Base-by-base conservation (phyloP, 2,113 vertebrate species). In the Varanus salvator region DNA sequence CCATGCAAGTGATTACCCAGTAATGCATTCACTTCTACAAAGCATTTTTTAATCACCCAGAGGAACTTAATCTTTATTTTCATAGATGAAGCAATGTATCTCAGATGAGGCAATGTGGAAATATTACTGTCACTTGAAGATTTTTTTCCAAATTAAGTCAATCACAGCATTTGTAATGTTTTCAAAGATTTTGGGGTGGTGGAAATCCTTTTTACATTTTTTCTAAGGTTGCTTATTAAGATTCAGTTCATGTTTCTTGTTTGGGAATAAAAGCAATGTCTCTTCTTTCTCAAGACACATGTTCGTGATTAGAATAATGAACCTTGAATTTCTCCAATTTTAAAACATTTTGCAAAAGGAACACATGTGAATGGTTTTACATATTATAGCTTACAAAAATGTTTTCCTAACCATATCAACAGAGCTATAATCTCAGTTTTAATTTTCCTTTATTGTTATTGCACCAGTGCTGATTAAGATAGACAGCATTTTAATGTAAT, bases 381-480 rank as follows among this genome's bases (percentile, higher is more conserved):
- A 54, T 48, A 66, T 85, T 52, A 48, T 54, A 90, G 48, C 6
- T 27, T 80, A 88, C 31, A 34, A 60, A 81, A 90, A 68, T 85
- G 27, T 48, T 92, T 92, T 74, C 6, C 29, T 88, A 76, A 69
- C 8, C 89, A 38, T 75, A 50, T 88, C 86, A 86, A 86, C n/a
- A 76, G 52, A 82, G n/a, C n/a, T 82, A 82, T 86, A 90, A 82
- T 69, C 74, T 92, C n/a, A 52, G 60, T 83, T 92, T 88, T 82
- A 80, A 88, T 81, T 38, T 52, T 54, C 48, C 3, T 80, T 85
- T 85, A 52, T 52, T 80, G 64, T 69, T 60, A 31, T 50, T 6
- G 8, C 8, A 34, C 17, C 23, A 23, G 8, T 57, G n/a, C 64
- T 80, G 80, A 89, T 77, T 34, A 80, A 64, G 52, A 85, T 23